Base-by-base conservation (phyloP, 2,113 vertebrate genomes). In the Ammodytes marinus region DNA sequence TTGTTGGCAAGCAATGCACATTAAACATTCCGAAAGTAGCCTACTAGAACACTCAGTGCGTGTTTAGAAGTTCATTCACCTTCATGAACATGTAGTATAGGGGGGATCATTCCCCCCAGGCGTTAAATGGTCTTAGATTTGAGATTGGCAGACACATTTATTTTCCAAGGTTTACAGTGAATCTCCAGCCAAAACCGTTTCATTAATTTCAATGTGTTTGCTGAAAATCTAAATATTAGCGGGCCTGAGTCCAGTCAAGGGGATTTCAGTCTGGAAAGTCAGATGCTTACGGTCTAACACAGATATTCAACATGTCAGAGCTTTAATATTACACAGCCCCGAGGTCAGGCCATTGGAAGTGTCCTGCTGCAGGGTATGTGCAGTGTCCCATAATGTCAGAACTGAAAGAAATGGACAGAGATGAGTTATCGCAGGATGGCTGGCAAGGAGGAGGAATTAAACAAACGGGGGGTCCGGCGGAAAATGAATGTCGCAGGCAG, bases 341-440 rank as follows among this genome's bases (percentile, higher is more conserved):
- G 27, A 80, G 88, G 80, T 78, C 47, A 58, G 64, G 77, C 54
- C 46, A 37, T 11, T 53, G 43, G 65, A 89, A 73, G 60, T 77
- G 82, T 84, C 86, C 69, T 39, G 79, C 73, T 63, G 69, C 49
- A 43, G 78, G 55, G 27, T 69, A 65, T 83, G 83, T 65, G 60
- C 64, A 71, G 74, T 75, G 80, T 90, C 90, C 82, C 57, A 55
- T 82, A 65, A 78, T 79, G 87, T 89, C 82, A 84, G 27, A 69
- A 73, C 58, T 67, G 77, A 69, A 71, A 65, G 80, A 79, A 84
- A 84, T 79, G 86, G 77, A 79, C 61, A 52, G 63, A 66, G 72
- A 69, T 89, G 90, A 93, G 74, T 88, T 89, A 94, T 79, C 63
- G 89, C 93, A 92, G 94, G 93, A 94, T 89, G 89, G 82, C 90